A percentile compares a stretch with the other conserved stretches of the same genome.
phyloP scores from a whole-genome alignment of 2,113 vertebrate genomes.

The Petromus typicus region DNA sequence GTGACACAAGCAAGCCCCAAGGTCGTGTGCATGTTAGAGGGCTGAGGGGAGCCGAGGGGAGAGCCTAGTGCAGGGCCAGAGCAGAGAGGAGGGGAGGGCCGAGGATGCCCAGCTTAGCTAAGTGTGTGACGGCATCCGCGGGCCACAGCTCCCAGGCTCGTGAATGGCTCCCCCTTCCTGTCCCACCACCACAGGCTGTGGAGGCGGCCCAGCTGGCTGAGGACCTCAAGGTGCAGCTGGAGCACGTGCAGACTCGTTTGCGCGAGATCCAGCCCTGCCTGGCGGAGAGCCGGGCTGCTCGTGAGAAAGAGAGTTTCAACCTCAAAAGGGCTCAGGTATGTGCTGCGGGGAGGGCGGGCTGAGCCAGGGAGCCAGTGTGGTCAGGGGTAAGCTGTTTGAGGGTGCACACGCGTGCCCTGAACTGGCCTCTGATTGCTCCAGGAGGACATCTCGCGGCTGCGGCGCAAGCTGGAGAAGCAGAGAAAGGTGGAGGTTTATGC shows the following conservation, averaged over 20 bases:
- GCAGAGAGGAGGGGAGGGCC: neutral
- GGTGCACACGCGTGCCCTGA: neutral
- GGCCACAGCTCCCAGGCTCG: neutral
- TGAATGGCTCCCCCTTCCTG: neutral
- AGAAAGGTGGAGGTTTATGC: constrained; percentile 97
- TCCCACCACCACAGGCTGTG: constrained; percentile 88
- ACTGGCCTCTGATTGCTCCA: constrained; percentile 59
- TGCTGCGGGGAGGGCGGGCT: accelerated
- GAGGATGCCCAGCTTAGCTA: neutral
- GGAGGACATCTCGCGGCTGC: constrained; percentile 95
- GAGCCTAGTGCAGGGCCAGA: neutral
- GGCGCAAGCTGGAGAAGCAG: constrained; percentile 95
- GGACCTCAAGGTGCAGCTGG: constrained; percentile 95
- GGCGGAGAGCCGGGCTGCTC: constrained; percentile 93
- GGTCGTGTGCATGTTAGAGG: neutral
- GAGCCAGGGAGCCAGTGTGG: neutral
- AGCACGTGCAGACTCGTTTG: constrained; percentile 93
- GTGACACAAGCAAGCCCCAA: neutral
- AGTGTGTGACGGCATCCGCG: neutral
- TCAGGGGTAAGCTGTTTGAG: accelerated
- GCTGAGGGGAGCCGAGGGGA: neutral
- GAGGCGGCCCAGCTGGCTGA: constrained; percentile 96
- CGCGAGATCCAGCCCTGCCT: constrained; percentile 95
- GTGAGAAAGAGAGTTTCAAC: constrained; percentile 95
- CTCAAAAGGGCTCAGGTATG: constrained; percentile 94